Percentiles rank a stretch among this genome's conserved stretches.
Evolutionary conservation across 1,140 invertebrate species (phyloP).

Genomic region (Drosophila navojoa): DNA sequence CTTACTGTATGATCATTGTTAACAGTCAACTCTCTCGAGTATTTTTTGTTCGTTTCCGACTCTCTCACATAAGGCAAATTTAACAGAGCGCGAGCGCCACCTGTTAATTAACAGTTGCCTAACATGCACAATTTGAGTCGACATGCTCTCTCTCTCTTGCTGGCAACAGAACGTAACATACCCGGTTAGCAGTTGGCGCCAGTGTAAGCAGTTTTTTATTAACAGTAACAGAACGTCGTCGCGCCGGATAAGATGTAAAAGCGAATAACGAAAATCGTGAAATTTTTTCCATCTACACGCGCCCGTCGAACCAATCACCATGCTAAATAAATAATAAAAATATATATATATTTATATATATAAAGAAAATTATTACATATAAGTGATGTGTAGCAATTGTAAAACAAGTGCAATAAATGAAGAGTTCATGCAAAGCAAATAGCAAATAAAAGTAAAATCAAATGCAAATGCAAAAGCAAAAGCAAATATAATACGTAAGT

Average conservation of each 20-base stretch:
- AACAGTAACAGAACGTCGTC: conserved; percentile 53
- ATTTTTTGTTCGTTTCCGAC: not conserved
- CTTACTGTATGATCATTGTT: conserved; percentile 8
- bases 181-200: conserved; percentile 47
- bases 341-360: conserved; percentile 38
- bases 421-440: conserved; percentile 45
- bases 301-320: conserved; percentile 36
- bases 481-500: conserved; percentile 60
- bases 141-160: conserved; percentile 17
- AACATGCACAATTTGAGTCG: conserved; percentile 48
- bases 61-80: conserved; percentile 13
- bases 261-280: conserved; percentile 60
- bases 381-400: conserved; percentile 39
- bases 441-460: conserved; percentile 49
- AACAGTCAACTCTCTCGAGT: conserved; percentile 6
- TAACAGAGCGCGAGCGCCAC: conserved; percentile 34
- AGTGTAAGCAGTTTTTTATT: conserved; percentile 43
- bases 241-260: conserved; percentile 63
- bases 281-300: conserved; percentile 41
- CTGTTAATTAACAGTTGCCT: conserved; percentile 44
- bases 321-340: conserved; percentile 27
- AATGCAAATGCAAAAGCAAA: conserved; percentile 42
- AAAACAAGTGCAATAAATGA: conserved; percentile 59
- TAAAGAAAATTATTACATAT: conserved; percentile 25
- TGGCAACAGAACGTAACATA: conserved; percentile 22